Percentiles rank a stretch among this genome's conserved stretches.
phyloP scores from a whole-genome alignment of 2,797 vertebrate species.

The Neosalanx taihuensis region DNA sequence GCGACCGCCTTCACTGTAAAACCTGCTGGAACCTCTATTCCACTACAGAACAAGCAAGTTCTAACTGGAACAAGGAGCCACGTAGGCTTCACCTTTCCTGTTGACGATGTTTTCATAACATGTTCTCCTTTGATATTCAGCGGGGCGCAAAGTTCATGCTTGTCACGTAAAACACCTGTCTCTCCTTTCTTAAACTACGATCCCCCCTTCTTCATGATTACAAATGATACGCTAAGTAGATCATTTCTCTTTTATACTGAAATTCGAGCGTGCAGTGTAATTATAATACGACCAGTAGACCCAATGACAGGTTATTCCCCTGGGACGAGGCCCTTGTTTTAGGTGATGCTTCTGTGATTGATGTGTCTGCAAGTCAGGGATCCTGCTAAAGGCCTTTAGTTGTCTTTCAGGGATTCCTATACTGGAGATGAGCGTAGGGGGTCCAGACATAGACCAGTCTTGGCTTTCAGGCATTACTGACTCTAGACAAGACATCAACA shows the following conservation, averaged over 20 bases:
- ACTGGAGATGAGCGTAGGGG: conserved; percentile 44
- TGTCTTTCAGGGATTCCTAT: conserved; percentile 39
- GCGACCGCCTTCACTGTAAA: conserved; percentile 25
- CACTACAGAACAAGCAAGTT: conserved; percentile 40
- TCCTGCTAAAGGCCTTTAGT: conserved; percentile 43
- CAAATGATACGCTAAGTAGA: no score
- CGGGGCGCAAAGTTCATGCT: conserved; percentile 49
- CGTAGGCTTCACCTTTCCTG: conserved; percentile 45
- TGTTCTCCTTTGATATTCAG: conserved; percentile 61
- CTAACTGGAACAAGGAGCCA: conserved; percentile 60
- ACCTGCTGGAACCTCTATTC: conserved; percentile 46
- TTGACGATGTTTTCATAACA: conserved; percentile 58
- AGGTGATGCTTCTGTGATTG: conserved; percentile 49
- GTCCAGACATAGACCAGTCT: conserved; percentile 41
- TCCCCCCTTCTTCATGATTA: conserved; percentile 33
- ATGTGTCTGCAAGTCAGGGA: conserved; percentile 52
- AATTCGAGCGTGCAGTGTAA: no score
- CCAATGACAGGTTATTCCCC: conserved; percentile 26
- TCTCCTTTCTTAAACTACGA: conserved; percentile 39
- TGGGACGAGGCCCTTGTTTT: conserved; percentile 37
- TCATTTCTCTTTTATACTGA: no score
- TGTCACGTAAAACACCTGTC: conserved; percentile 56
- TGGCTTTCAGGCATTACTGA: conserved; percentile 14
- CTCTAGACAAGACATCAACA: conserved; percentile 20
- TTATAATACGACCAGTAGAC: no score